A percentile compares a stretch with the other conserved stretches of the same genome.
phyloP scores from a whole-genome alignment of 2,888 invertebrate genomes.

The Cenopis cana region DNA sequence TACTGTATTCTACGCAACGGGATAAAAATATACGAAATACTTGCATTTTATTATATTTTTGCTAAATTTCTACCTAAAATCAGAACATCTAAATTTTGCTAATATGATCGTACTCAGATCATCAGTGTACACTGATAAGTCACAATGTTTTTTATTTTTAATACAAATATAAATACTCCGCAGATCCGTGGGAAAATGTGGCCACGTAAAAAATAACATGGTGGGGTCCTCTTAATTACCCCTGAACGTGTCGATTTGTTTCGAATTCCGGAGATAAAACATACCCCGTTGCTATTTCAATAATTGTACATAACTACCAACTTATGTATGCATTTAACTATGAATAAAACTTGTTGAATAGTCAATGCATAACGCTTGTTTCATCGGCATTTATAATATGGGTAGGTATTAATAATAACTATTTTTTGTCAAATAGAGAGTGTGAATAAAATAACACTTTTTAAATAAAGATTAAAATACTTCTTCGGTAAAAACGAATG shows the following conservation, averaged over 20 bases:
- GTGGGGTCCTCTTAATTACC: conserved; percentile 31
- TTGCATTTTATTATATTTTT: too few relatives aligned
- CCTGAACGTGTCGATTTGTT: conserved; percentile 43
- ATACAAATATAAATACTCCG: neutral
- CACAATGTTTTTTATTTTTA: too few relatives aligned
- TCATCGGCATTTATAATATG: conserved; percentile 12
- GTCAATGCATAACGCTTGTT: neutral
- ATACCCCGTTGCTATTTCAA: conserved; percentile 35
- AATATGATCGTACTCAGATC: too few relatives aligned
- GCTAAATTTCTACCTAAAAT: too few relatives aligned
- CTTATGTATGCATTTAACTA: neutral
- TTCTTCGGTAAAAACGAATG: neutral
- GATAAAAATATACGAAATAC: too few relatives aligned
- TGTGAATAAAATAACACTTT: conserved; percentile 23
- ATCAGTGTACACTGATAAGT: too few relatives aligned
- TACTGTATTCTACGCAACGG: neutral
- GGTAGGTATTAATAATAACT: too few relatives aligned
- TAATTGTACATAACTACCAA: conserved; percentile 21
- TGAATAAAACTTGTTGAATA: neutral
- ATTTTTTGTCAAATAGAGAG: conserved; percentile 18
- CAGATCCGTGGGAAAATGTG: conserved; percentile 15
- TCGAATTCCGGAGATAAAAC: conserved; percentile 38
- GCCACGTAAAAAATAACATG: neutral
- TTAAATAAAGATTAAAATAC: too few relatives aligned
- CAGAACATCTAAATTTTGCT: too few relatives aligned